These are phyloP conservation scores for Drosophila hamatofila DNA, from an alignment of 2,888 invertebrate species.

Conservation along the genomic window DNA sequence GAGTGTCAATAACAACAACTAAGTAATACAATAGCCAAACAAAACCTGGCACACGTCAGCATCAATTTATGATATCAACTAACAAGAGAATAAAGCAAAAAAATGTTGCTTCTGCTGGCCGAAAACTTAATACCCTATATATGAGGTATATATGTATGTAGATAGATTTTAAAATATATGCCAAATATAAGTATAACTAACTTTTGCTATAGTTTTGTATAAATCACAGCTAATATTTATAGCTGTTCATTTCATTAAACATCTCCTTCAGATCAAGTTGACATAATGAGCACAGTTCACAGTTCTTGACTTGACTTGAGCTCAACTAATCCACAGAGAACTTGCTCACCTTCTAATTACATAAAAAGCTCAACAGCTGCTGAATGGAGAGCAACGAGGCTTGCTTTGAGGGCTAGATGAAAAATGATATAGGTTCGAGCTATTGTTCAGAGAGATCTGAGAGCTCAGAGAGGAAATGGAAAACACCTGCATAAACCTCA, in stretches of 20 bases:
- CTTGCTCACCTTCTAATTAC: constrained; percentile 6
- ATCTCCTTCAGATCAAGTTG: background rate
- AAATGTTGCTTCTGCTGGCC: background rate
- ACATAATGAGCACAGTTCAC: background rate
- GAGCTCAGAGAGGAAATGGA: background rate
- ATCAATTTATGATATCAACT: constrained; percentile 66
- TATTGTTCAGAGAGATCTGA: background rate
- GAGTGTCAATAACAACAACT: constrained; percentile 25
- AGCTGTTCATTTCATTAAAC: background rate
- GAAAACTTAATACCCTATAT: background rate
- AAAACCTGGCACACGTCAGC: constrained; percentile 62
- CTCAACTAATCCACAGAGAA: background rate
- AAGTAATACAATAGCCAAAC: constrained; percentile 23
- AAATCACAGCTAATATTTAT: background rate
- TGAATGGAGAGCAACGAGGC: background rate
- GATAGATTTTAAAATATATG: background rate
- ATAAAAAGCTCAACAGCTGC: background rate
- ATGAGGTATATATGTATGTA: too few species aligned
- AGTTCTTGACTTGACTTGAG: background rate
- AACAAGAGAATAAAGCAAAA: constrained; percentile 21
- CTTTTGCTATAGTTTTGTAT: background rate
- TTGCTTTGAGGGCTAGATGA: constrained; percentile 3
- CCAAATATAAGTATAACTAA: background rate
- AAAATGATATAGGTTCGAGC: background rate
- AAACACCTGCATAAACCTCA: background rate